A percentile compares a stretch with the other conserved stretches of the same genome.
phyloP scores from a whole-genome alignment of 2,888 invertebrate species.

The Volucella bombylans region DNA sequence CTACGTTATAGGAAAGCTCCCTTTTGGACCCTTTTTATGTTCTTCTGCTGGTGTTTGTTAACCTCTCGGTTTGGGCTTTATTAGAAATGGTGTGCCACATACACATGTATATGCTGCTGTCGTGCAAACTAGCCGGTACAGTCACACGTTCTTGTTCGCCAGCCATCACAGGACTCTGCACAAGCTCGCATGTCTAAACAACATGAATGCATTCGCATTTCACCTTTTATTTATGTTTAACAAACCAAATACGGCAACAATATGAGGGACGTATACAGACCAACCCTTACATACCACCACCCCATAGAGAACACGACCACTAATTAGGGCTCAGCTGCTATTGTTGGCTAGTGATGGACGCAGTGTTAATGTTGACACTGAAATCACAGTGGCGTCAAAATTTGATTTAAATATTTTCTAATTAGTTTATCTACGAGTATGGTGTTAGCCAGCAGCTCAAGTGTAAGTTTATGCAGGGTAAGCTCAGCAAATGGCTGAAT shows the following conservation, averaged over 20 bases:
- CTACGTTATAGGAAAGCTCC: conserved; percentile 20
- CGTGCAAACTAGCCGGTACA: conserved; percentile 28
- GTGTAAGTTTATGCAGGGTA: too few relatives aligned
- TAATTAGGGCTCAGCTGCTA: conserved; percentile 45
- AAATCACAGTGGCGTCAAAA: conserved; percentile 32
- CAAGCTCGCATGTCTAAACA: conserved; percentile 56
- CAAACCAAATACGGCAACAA: conserved; percentile 64
- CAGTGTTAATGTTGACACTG: conserved; percentile 14
- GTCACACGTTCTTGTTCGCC: conserved; percentile 39
- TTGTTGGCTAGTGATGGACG: conserved; percentile 51
- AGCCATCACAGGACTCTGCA: conserved; percentile 24
- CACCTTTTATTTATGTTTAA: conserved; percentile 71
- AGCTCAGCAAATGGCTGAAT: too few relatives aligned
- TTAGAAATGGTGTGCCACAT: conserved; percentile 15
- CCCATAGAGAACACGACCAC: conserved; percentile 25
- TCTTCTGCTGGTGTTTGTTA: conserved; percentile 34
- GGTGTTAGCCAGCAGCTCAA: too few relatives aligned
- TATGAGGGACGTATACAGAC: conserved; percentile 13
- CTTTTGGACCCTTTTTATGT: conserved; percentile 26
- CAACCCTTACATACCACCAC: too few relatives aligned
- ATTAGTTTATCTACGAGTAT: not conserved
- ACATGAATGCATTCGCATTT: conserved; percentile 64
- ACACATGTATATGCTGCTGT: conserved; percentile 34
- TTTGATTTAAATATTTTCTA: not conserved
- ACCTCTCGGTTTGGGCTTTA: conserved; percentile 18